These are phyloP conservation scores for Todiramphus saurophagus DNA, from an alignment of 2,113 vertebrate genomes.

Conservation along the genomic window DNA sequence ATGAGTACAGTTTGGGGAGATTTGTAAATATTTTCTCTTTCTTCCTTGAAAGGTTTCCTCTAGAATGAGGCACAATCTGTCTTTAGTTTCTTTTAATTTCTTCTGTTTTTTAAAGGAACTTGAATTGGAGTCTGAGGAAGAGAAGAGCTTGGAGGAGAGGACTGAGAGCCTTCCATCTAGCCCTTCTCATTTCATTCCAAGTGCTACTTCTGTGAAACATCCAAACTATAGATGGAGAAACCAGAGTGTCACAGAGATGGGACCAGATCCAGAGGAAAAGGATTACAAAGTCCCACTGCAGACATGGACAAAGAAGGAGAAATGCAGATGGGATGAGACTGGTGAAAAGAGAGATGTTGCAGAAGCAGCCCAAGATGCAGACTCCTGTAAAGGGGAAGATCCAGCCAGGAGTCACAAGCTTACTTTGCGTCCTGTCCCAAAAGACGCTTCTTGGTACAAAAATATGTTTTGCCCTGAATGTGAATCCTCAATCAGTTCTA, in stretches of 20 bases:
- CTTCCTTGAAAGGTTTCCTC: neutral
- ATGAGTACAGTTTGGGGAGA: neutral
- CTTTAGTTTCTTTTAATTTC: neutral
- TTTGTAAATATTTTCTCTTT: constrained; percentile 38
- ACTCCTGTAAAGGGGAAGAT: neutral
- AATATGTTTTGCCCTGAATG: constrained; percentile 36
- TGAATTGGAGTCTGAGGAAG: constrained; percentile 55
- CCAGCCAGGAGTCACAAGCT: neutral
- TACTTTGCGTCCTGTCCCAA: neutral
- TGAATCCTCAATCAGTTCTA: neutral
- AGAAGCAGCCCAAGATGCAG: neutral
- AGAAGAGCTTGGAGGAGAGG: constrained; percentile 49
- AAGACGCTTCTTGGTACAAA: constrained; percentile 16
- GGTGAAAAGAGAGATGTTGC: neutral
- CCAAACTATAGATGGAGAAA: constrained; percentile 7
- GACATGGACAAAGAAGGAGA: constrained; percentile 13
- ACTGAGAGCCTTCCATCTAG: neutral
- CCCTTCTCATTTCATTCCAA: constrained; percentile 59
- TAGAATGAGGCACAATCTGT: neutral
- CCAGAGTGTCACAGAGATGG: neutral
- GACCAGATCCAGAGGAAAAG: neutral
- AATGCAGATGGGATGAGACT: neutral
- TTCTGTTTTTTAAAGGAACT: constrained; percentile 75
- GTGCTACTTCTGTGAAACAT: neutral
- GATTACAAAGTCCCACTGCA: neutral